Percentiles rank a stretch among this genome's conserved stretches.
These are phyloP conservation scores for Parthenolecanium corni DNA, from an alignment of 2,888 invertebrate species.

Conservation along the genomic window DNA sequence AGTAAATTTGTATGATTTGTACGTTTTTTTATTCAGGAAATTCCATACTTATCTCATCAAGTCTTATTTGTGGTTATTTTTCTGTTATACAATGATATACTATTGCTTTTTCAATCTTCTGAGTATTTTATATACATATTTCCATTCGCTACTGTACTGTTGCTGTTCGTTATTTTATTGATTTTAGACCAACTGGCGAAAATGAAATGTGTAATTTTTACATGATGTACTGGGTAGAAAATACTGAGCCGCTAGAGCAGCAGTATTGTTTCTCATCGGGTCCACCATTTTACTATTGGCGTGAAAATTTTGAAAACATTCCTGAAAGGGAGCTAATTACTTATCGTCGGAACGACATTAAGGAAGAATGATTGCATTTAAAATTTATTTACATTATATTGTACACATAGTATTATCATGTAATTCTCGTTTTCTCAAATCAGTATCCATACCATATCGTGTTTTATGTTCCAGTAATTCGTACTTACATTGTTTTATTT, in stretches of 20 bases:
- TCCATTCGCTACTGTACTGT: no score
- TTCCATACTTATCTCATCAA: no score
- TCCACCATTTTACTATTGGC: slow-evolving; percentile 78
- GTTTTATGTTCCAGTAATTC: neutral
- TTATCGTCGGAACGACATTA: slow-evolving; percentile 1
- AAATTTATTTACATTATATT: neutral
- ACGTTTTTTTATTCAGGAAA: no score
- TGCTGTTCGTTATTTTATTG: no score
- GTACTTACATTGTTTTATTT: neutral
- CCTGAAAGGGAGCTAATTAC: slow-evolving; percentile 54
- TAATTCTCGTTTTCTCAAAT: neutral
- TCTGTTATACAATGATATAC: no score
- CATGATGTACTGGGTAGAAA: slow-evolving; percentile 81
- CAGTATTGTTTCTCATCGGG: slow-evolving; percentile 76
- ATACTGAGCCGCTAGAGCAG: slow-evolving; percentile 57
- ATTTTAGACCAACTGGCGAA: slow-evolving; percentile 55
- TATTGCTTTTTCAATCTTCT: no score
- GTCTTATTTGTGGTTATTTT: no score
- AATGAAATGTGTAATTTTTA: slow-evolving; percentile 97
- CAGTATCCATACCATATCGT: neutral
- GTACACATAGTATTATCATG: neutral
- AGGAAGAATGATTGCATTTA: neutral
- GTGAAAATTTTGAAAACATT: slow-evolving; percentile 56
- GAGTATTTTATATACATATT: no score
- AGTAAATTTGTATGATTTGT: no score